Evolutionary conservation across 2,888 invertebrate genomes (phyloP).

Genomic region (Lapara coniferarum): DNA sequence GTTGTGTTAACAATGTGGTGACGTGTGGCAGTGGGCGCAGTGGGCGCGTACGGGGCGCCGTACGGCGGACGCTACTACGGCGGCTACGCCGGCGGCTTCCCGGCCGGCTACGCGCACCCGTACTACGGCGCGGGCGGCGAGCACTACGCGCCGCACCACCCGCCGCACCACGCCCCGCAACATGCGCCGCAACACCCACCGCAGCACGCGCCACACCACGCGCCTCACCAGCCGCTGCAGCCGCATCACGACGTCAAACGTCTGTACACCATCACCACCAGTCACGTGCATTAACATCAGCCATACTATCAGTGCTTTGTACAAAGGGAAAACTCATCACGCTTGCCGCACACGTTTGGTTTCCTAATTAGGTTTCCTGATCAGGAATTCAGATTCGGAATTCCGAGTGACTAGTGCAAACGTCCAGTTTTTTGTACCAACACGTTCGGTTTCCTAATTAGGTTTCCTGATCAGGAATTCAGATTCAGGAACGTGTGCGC

Average conservation of each 20-base stretch:
- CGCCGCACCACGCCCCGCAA: constrained; percentile 34
- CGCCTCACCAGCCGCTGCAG: constrained; percentile 34
- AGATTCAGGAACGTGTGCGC: too few species aligned
- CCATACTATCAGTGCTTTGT: neutral
- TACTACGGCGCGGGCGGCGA: constrained; percentile 47
- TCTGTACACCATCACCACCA: constrained; percentile 44
- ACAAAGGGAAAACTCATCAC: neutral
- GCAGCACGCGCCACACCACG: constrained; percentile 47
- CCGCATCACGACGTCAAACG: constrained; percentile 64
- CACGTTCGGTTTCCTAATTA: too few species aligned
- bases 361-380: too few species aligned
- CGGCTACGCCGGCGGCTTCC: constrained; percentile 60
- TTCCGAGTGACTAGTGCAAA: too few species aligned
- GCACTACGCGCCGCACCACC: constrained; percentile 46
- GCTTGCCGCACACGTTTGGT: too few species aligned
- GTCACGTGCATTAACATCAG: neutral
- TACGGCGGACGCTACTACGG: constrained; percentile 73
- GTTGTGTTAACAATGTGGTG: constrained; percentile 21
- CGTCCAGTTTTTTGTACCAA: too few species aligned
- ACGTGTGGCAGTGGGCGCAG: constrained; percentile 27
- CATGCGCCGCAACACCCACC: constrained; percentile 46
- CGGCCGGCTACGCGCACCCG: constrained; percentile 50
- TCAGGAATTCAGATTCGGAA: too few species aligned
- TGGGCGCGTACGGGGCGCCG: constrained; percentile 63
- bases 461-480: too few species aligned